Evolutionary conservation across 2,888 invertebrate genomes (phyloP).

Genomic region (Lithophane semibrunnea): DNA sequence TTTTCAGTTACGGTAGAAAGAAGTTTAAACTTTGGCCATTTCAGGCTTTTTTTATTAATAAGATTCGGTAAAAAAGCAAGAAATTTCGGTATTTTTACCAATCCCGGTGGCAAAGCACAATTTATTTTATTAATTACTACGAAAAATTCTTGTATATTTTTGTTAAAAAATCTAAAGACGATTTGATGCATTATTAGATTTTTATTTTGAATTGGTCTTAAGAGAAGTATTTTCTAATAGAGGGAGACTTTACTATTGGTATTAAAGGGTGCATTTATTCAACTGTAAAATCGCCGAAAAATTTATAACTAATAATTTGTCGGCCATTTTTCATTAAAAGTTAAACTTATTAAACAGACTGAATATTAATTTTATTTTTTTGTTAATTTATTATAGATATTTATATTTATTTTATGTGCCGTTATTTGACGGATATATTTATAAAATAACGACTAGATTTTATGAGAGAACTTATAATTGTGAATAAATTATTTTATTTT

Average conservation of each 20-base stretch:
- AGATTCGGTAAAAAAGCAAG: background rate
- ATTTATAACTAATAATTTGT: constrained; percentile 72
- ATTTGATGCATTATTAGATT: constrained; percentile 38
- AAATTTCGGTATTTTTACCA: background rate
- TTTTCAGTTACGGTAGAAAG: constrained; percentile 9
- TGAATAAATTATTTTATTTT: constrained; percentile 67
- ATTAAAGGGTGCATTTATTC: constrained; percentile 68
- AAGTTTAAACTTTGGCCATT: background rate
- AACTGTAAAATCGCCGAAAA: constrained; percentile 84
- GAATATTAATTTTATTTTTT: constrained; percentile 77
- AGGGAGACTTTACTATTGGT: constrained; percentile 63
- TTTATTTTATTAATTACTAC: background rate
- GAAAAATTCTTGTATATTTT: background rate
- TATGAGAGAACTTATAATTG: constrained; percentile 56
- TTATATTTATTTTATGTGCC: constrained; percentile 70
- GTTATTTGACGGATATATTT: constrained; percentile 58
- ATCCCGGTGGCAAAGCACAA: constrained; percentile 30
- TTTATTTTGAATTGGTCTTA: constrained; percentile 34
- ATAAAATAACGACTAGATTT: constrained; percentile 49
- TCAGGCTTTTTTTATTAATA: background rate
- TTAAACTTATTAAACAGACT: constrained; percentile 78
- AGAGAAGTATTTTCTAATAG: constrained; percentile 31
- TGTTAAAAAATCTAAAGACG: constrained; percentile 4
- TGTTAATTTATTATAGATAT: constrained; percentile 83
- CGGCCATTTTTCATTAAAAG: constrained; percentile 82